Percentiles rank a stretch among this genome's conserved stretches.
Evolutionary conservation across 2,888 invertebrate species (phyloP).

Genomic region (Parelbella ahira): DNA sequence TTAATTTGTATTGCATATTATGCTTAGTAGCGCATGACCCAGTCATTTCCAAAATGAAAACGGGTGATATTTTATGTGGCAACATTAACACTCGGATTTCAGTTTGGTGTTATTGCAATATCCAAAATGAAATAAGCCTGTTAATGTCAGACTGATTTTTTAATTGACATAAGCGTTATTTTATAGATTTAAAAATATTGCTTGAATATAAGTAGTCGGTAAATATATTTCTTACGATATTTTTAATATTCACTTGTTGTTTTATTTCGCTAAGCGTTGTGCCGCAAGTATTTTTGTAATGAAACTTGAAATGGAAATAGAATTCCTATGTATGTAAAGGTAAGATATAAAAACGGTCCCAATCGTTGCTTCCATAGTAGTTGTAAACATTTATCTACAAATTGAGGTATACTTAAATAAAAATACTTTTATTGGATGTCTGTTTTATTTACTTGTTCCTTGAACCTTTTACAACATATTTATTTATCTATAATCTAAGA

Average conservation of each 20-base stretch:
- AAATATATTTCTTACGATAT: constrained; percentile 26
- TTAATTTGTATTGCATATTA: constrained; percentile 19
- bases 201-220: constrained; percentile 26
- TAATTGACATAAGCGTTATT: constrained; percentile 25
- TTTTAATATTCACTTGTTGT: constrained; percentile 33
- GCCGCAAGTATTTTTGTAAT: constrained; percentile 36
- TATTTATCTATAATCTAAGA: too few relatives aligned
- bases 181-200: constrained; percentile 18
- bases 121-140: constrained; percentile 45
- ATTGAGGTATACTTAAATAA: constrained; percentile 56
- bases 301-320: constrained; percentile 37
- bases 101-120: constrained; percentile 29
- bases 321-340: constrained; percentile 34
- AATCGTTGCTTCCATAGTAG: constrained; percentile 70
- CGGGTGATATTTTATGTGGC: constrained; percentile 40
- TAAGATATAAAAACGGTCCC: constrained; percentile 46
- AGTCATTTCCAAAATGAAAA: constrained; percentile 27
- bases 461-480: too few relatives aligned
- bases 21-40: constrained; percentile 14
- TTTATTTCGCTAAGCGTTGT: constrained; percentile 31
- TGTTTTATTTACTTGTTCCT: constrained; percentile 36
- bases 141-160: constrained; percentile 55
- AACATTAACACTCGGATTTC: constrained; percentile 51
- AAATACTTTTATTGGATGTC: constrained; percentile 51
- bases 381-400: constrained; percentile 64